Evolutionary conservation across 1,140 invertebrate genomes (phyloP), one percentile per base, ranked within the genome.

Genomic region (Eupeodes corollae): DNA sequence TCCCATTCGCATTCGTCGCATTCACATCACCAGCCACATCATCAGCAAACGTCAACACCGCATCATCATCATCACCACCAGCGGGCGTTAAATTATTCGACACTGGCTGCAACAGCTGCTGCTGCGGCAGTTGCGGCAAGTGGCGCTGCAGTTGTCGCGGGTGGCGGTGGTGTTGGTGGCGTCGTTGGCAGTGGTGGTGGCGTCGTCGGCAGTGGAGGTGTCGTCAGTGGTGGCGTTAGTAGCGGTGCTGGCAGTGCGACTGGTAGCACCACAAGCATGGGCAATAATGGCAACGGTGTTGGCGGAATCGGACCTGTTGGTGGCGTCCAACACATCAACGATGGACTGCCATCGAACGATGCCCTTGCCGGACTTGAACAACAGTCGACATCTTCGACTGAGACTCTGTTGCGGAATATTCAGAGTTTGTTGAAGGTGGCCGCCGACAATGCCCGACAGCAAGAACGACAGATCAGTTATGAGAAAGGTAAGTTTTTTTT

Each of bases 361-460:
- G 58, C 53, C n/a, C 58, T 71, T 53, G 61, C 63, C 2, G 70
- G 61, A 18, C 58, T 58, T 39, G 67, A 59, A 34, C 72, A 72
- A 53, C 60, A 56, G 26, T 55, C 34, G 60, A 77, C 81, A 54
- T 86, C 82, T 50, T 91, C 89, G 55, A 92, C 90, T 15, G 91
- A 95, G 71, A 92, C 90, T 35, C 77, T 96, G 39, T 79, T 95
- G 42, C 78, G 91, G 54, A 96, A 96, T 70, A 95, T 96, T 58
- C 90, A 95, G 71, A 91, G 91, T 16, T 77, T 95, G 49, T 80
- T 95, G 38, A 93, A 94, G 71, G 90, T 95, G 39, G 92, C 91
- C 10, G 90, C 89, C 9, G 91, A 95, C 71, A 95, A 94, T 74
- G 91, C 91, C 31, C 78, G 91, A 52, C 91, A 95, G 63, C 90